Evolutionary conservation across 2,113 vertebrate genomes (phyloP).

Genomic region (Psettodes erumei): DNA sequence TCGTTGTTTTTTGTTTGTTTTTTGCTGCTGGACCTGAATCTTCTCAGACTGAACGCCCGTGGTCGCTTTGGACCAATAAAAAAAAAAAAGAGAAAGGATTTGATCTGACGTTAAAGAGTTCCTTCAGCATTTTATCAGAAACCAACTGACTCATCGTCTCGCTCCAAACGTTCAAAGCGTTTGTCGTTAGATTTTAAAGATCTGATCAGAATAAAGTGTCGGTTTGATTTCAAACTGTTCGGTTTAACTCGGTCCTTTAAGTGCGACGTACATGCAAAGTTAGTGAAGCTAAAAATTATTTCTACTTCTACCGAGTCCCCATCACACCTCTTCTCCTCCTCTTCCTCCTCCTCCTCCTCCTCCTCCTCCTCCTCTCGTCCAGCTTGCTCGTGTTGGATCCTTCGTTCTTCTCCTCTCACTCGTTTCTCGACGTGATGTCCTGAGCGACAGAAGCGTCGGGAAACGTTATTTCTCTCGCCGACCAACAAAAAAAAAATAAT

Average conservation of each 20-base stretch:
- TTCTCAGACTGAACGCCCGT: constrained; percentile 9
- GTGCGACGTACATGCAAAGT: constrained; percentile 47
- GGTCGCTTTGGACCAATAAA: constrained; percentile 55
- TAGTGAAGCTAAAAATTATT: neutral
- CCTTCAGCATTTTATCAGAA: constrained; percentile 32
- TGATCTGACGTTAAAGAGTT: too few relatives aligned
- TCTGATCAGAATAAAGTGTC: too few relatives aligned
- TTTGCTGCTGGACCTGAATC: constrained; percentile 22
- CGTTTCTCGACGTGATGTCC: constrained; percentile 84
- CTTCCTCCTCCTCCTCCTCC: neutral
- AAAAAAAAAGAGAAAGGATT: too few relatives aligned
- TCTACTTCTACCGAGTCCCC: constrained; percentile 1
- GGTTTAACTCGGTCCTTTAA: neutral
- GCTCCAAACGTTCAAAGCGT: too few relatives aligned
- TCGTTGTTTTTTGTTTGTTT: neutral
- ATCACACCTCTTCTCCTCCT: neutral
- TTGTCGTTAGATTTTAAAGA: too few relatives aligned
- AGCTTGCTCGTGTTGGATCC: neutral
- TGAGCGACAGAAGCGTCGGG: constrained; percentile 31
- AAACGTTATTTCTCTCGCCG: neutral
- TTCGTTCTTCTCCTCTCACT: constrained; percentile 56
- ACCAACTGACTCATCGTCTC: neutral
- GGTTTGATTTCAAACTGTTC: too few relatives aligned
- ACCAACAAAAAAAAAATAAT: too few relatives aligned
- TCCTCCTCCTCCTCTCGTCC: neutral